Percentiles rank a stretch among this genome's conserved stretches.
These are phyloP conservation scores for Mamestra configurata DNA, from an alignment of 1,140 invertebrate genomes.

Conservation along the genomic window DNA sequence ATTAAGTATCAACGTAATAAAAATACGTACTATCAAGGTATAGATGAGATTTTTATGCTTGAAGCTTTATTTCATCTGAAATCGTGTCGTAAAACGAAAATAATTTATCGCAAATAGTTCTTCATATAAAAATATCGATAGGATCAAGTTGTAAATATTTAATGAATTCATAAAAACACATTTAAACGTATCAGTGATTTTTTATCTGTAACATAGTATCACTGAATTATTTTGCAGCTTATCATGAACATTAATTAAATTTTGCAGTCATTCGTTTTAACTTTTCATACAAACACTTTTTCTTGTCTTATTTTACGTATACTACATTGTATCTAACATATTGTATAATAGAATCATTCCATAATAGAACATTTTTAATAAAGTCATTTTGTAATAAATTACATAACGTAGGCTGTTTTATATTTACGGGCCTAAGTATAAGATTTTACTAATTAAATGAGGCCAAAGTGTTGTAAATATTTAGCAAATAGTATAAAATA, in stretches of 20 bases:
- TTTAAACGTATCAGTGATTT: neutral
- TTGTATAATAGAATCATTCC: conserved; percentile 53
- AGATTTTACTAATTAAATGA: conserved; percentile 31
- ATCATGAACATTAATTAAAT: no score
- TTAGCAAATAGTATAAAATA: conserved; percentile 14
- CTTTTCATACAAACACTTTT: neutral
- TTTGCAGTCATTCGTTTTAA: neutral
- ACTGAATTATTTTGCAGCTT: neutral
- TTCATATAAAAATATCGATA: neutral
- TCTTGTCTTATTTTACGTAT: neutral
- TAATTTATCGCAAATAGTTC: neutral
- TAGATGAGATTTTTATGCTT: neutral
- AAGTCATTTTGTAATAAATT: conserved; percentile 41
- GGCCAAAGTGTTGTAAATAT: conserved; percentile 59
- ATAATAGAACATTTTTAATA: conserved; percentile 42
- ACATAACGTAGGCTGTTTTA: conserved; percentile 37
- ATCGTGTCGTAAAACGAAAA: conserved; percentile 13
- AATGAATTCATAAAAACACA: neutral
- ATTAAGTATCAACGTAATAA: neutral
- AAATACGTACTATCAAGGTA: neutral
- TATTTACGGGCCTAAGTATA: conserved; percentile 52
- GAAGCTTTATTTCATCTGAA: neutral
- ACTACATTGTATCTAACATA: neutral
- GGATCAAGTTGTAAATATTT: conserved; percentile 36
- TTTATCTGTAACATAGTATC: neutral